Base-by-base conservation (phyloP, 2,797 vertebrate genomes). In the Mus spretus region DNA sequence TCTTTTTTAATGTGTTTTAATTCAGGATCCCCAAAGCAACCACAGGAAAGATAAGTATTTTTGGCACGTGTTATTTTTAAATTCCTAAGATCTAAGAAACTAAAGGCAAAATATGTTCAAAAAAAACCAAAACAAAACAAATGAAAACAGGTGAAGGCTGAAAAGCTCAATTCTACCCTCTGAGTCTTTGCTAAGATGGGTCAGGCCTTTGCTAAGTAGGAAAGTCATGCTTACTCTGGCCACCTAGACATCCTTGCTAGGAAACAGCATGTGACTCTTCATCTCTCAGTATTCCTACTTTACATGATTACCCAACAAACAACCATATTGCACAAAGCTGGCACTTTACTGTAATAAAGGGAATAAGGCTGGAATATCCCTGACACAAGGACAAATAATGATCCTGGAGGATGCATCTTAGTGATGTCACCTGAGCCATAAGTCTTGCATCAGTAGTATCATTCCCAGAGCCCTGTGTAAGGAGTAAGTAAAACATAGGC, bases 41-140 rank as follows among this genome's bases (percentile, higher is more conserved):
- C 55, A 34, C 90, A 93, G 93, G 82, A 94, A 97, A 95, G 96
- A 70, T 94, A 95, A 93, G 72, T 88, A 67, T 93, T 92, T 86
- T 89, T 92, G 83, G 94, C 91, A 94, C 91, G 28, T 89, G 85
- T 93, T 97, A 81, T 93, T 96, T 97, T 90, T 11, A 86, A 96
- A 95, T 93, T 93, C 95, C 79, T 81, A 90, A 96, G 93, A 95
- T 96, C 67, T 92, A 50, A 92, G 61, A 86, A 82, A 53, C 79
- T 86, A 89, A 84, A 94, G 70, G 74, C 67, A 94, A 97, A 97
- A 96, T 78, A 94, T 72, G 22, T 63, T 79, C 12, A 47, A 80
- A 93, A 93, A 37, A 92, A 89, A 44, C 44, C 44, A 40, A 40
- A 40, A 40, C 37, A 40, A 40, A 40, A 40, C 83, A 94, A 95